Conservation (phyloP, 2,113 vertebrate genomes). For the Numenius arquata region DNA sequence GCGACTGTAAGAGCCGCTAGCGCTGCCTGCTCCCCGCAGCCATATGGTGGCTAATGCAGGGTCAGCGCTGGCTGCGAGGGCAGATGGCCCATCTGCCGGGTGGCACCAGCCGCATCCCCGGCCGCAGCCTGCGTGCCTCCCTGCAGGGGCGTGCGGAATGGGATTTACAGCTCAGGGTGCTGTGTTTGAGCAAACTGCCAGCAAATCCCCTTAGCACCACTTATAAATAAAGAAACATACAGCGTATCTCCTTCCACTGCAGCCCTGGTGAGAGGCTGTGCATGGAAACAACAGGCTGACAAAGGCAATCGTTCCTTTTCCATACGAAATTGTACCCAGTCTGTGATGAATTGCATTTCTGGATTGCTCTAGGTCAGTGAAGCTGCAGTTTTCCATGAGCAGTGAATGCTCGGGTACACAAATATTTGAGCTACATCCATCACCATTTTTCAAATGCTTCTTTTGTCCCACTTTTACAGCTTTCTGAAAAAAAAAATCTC, state of each 20-base stretch:
- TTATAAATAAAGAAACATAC: too few species aligned
- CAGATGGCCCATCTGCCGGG: constrained; percentile 34
- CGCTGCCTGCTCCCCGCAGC: neutral
- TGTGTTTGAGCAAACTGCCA: neutral
- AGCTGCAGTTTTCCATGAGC: neutral
- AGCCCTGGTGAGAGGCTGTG: neutral
- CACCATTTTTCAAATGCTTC: rapidly evolving
- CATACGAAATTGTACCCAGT: neutral
- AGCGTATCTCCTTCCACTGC: neutral
- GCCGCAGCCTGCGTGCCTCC: neutral
- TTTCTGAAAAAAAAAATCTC: neutral
- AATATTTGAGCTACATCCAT: neutral
- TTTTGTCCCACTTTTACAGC: neutral
- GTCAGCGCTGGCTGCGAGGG: neutral
- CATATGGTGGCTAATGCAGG: neutral
- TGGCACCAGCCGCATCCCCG: neutral
- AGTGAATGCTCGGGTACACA: neutral
- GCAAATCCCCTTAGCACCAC: neutral
- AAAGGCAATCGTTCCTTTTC: neutral
- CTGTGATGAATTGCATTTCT: neutral
- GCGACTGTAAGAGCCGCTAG: neutral
- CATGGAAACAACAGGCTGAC: neutral
- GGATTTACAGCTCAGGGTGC: neutral
- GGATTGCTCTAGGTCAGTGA: neutral
- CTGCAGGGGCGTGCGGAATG: neutral